Evolutionary conservation across 2,113 vertebrate genomes (phyloP).

Genomic region (Psettodes erumei): DNA sequence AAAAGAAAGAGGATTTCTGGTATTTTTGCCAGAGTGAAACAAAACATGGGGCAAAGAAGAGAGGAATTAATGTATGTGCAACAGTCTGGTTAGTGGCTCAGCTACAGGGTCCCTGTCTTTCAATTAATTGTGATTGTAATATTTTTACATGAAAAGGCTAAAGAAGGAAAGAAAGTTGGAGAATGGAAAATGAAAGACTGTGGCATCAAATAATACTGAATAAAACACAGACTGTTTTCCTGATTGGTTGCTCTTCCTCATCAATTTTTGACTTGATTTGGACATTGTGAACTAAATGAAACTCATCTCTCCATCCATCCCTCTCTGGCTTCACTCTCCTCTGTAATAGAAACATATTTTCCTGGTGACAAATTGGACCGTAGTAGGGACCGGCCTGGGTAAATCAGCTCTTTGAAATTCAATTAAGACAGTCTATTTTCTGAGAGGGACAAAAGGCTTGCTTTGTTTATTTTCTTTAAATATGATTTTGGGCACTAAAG

Average conservation of each 20-base stretch:
- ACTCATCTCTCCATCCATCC: constrained; percentile 20
- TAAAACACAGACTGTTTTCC: not conserved
- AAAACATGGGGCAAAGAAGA: not conserved
- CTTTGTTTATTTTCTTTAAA: constrained; percentile 22
- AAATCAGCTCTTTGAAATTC: constrained; percentile 37
- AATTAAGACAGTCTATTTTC: constrained; percentile 29
- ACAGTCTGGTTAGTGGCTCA: not conserved
- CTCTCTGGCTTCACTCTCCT: not conserved
- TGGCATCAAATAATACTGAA: not conserved
- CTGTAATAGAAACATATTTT: constrained; percentile 23
- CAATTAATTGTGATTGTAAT: not conserved
- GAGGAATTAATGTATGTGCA: not conserved
- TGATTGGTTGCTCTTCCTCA: constrained; percentile 18
- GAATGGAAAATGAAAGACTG: not conserved
- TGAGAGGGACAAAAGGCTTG: constrained; percentile 12
- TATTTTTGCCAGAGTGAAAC: not conserved
- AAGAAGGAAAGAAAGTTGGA: not conserved
- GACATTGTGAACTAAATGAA: constrained; percentile 37
- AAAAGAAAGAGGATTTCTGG: not conserved
- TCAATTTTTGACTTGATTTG: not conserved
- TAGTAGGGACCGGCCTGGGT: constrained; percentile 37
- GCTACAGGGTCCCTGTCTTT: not conserved
- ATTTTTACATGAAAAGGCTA: not conserved
- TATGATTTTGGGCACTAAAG: not conserved
- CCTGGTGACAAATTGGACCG: constrained; percentile 37